Evolutionary conservation across 37 sponge, comb jelly and placozoan species (phyloP).

Genomic region (Aphrocallistes beatrix): DNA sequence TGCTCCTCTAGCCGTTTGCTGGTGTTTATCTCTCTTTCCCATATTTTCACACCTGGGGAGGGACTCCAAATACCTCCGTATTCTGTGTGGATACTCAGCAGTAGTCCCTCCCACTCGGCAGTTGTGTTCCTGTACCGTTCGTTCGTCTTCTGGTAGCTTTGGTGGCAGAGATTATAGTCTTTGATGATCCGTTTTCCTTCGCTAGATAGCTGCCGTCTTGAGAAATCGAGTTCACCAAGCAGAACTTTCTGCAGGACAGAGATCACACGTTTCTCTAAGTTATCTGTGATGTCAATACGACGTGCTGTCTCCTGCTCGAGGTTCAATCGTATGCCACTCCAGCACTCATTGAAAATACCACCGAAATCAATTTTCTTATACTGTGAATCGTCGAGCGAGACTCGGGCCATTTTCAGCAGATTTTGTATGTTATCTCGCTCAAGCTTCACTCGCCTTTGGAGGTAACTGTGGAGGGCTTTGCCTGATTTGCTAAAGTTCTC

Average conservation of each 20-base stretch:
- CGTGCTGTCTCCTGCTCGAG: not conserved
- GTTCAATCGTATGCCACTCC: not conserved
- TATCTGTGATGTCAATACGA: not conserved
- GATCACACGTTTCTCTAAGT: not conserved
- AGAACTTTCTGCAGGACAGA: not conserved
- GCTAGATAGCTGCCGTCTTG: not conserved
- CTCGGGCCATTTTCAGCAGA: not conserved
- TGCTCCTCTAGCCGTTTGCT: constrained; percentile 32
- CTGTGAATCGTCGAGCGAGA: not conserved
- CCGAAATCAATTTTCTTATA: not conserved
- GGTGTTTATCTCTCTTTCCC: constrained; percentile 32
- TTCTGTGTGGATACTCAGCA: constrained; percentile 37
- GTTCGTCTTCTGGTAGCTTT: not conserved
- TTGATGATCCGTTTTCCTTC: not conserved
- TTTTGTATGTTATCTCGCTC: not conserved
- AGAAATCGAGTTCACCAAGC: not conserved
- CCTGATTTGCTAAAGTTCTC: not conserved
- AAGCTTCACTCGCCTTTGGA: not conserved
- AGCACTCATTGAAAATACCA: not conserved
- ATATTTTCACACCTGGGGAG: constrained; percentile 36
- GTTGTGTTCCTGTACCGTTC: not conserved
- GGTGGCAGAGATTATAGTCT: not conserved
- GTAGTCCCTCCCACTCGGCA: constrained; percentile 41
- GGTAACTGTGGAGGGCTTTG: not conserved
- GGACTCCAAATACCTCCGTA: constrained; percentile 36